phyloP scores from a whole-genome alignment of 2,888 invertebrate genomes.

The Bellardia pandia region DNA sequence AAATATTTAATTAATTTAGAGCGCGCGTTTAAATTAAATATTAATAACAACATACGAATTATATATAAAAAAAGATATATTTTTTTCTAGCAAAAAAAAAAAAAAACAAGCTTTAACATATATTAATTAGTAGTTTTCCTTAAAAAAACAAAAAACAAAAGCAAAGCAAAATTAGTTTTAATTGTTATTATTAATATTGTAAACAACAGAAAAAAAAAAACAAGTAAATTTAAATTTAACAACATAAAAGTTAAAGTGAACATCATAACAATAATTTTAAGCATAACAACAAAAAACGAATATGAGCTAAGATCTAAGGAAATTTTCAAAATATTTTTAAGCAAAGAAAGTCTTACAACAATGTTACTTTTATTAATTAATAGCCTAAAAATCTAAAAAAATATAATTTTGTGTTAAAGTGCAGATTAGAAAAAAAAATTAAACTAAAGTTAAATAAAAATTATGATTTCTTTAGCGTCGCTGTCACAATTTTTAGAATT shows the following conservation, averaged over 20 bases:
- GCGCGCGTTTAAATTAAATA: constrained; percentile 52
- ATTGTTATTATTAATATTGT: constrained; percentile 34
- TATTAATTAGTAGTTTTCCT: constrained; percentile 46
- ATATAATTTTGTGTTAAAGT: no score
- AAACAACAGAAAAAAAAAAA: not conserved
- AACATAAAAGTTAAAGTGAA: not conserved
- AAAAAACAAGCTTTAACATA: constrained; percentile 38
- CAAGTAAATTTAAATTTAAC: not conserved
- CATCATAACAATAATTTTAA: constrained; percentile 21
- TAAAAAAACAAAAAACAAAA: not conserved
- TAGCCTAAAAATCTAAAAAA: not conserved
- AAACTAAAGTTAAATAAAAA: no score
- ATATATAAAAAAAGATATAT: constrained; percentile 40
- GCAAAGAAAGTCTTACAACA: not conserved
- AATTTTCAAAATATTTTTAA: constrained; percentile 35
- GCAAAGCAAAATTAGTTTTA: constrained; percentile 8
- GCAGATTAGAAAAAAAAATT: no score
- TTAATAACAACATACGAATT: constrained; percentile 25
- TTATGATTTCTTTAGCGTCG: not conserved
- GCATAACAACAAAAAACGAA: not conserved
- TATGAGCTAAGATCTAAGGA: not conserved
- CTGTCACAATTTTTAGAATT: not conserved
- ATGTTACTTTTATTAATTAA: not conserved
- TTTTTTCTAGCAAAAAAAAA: constrained; percentile 37
- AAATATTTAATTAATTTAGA: constrained; percentile 50